Conservation (phyloP, 2,888 invertebrate genomes). For the Erebia aethiops region DNA sequence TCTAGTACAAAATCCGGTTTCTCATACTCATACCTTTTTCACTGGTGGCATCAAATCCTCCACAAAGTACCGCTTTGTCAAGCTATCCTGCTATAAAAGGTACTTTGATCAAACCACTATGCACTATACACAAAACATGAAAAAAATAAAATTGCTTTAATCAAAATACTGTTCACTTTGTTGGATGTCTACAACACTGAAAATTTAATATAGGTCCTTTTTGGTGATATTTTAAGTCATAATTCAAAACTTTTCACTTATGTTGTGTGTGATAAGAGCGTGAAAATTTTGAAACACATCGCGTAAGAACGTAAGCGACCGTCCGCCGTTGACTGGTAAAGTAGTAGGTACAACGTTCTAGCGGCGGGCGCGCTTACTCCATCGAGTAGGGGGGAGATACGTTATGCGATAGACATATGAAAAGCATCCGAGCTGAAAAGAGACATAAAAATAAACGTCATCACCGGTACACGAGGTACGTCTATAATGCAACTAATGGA, state of each 20-base stretch:
- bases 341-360: conserved; percentile 59
- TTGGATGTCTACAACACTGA: conserved; percentile 21
- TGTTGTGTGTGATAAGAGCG: conserved; percentile 50
- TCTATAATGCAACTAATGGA: conserved; percentile 70
- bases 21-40: conserved; percentile 75
- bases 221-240: conserved; percentile 32
- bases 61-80: conserved; percentile 39
- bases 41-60: conserved; percentile 71
- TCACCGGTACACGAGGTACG: conserved; percentile 55
- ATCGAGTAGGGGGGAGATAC: conserved; percentile 67
- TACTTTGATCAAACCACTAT: conserved; percentile 60
- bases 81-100: conserved; percentile 46
- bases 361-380: conserved; percentile 59
- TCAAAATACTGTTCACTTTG: conserved; percentile 32
- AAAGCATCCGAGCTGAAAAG: conserved; percentile 50
- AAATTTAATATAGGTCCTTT: conserved; percentile 20
- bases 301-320: conserved; percentile 62
- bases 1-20: conserved; percentile 76
- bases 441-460: conserved; percentile 57
- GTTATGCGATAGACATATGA: conserved; percentile 61
- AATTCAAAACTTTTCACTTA: conserved; percentile 45
- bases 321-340: conserved; percentile 72
- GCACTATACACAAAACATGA: conserved; percentile 72
- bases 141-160: conserved; percentile 47
- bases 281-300: conserved; percentile 49